Evolutionary conservation across 1,140 invertebrate species (phyloP).

Genomic region (Ceratitis capitata): DNA sequence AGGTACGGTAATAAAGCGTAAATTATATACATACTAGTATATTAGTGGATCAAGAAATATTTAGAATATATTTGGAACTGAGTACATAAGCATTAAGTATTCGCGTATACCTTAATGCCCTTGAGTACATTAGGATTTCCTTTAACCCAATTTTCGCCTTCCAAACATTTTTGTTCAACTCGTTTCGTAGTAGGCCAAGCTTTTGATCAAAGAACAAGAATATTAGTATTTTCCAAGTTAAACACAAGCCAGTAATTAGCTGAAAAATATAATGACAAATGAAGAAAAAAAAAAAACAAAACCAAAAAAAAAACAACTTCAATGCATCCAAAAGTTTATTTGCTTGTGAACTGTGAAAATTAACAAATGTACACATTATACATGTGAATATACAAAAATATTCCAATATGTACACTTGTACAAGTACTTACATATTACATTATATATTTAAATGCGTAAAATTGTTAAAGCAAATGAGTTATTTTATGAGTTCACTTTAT

Average conservation of each 20-base stretch:
- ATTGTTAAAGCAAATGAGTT: background rate
- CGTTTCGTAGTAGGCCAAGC: background rate
- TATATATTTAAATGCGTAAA: background rate
- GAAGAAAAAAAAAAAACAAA: background rate
- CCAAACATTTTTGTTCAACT: background rate
- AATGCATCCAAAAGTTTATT: background rate
- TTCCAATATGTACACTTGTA: background rate
- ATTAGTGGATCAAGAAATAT: no score
- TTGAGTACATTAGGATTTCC: background rate
- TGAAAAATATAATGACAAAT: background rate
- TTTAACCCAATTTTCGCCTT: background rate
- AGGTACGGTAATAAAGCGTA: no score
- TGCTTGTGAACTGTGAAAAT: background rate
- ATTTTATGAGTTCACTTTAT: constrained; percentile 31
- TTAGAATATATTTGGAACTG: no score
- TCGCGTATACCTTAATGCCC: background rate
- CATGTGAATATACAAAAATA: no score
- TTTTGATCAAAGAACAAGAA: background rate
- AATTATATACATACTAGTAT: no score
- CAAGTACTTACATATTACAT: background rate
- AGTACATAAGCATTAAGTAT: background rate
- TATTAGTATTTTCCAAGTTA: background rate
- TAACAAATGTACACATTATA: no score
- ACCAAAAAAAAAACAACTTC: background rate
- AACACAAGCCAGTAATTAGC: constrained; percentile 1